Evolutionary conservation across 1,140 invertebrate genomes (phyloP), one percentile per base, ranked within the genome.

Genomic region (Diploscapter pachys): DNA sequence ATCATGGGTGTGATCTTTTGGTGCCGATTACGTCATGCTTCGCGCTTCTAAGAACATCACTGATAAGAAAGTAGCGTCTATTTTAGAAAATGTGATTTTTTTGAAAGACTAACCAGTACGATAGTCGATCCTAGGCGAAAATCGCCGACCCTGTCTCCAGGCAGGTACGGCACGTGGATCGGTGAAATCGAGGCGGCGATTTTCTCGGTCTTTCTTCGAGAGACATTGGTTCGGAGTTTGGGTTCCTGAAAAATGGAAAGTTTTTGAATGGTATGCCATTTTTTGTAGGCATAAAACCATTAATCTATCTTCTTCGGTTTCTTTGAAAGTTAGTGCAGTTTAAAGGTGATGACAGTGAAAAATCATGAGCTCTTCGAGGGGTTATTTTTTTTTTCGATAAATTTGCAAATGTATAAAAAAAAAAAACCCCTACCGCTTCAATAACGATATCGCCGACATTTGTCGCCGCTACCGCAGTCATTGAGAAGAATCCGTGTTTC

Each of bases 41-140:
- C 31, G 31, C 31, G 31, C 31, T 31, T 31, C 31, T 31, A 31
- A 31, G 31, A 31, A 31, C 31, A 31, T 31, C 31, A 31, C 31
- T 31, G 31, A 31, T 31, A 31, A 31, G 31, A 31, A 31, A 31
- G 31, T 31, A 31, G 31, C 31, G 31, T 31, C 31, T 31, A 31
- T 31, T 31, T 31, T 31, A 31, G 31, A 31, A 31, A 31, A 6
- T 31, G 8, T 62, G 5, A 11, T 68, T 13, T 50, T 52, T 13
- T 5, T 9, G 53, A 63, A 77, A 56, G 52, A 75, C 71, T 55
- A 71, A 84, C 88, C 2, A 99, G 86, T 3, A 99, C 95, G 72
- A 99, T 92, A 0, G 96, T 98, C 52, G 96, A 98, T 6, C 96
- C 96, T 88, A 99, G 91, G 83, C 97, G 92, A 84, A 99, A 99